Evolutionary conservation across 1,140 invertebrate genomes (phyloP).

Genomic region (Leguminivora glycinivorella): DNA sequence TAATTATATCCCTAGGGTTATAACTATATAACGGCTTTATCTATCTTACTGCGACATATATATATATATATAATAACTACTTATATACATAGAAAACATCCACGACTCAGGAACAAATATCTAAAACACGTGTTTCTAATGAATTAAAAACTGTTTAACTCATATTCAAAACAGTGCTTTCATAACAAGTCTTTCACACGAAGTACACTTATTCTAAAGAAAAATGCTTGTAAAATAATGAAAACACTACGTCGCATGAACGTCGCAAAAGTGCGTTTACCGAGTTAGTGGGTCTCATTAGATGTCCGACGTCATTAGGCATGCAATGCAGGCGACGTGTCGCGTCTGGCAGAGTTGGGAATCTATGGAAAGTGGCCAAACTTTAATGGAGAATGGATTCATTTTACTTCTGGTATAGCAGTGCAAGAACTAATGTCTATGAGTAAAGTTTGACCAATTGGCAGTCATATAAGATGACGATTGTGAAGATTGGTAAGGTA

Average conservation of each 20-base stretch:
- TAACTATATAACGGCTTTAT: too few relatives aligned
- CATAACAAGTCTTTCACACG: neutral
- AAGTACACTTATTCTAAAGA: neutral
- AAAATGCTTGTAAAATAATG: neutral
- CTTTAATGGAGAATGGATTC: neutral
- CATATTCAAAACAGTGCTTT: neutral
- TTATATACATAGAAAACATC: too few relatives aligned
- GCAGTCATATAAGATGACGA: too few relatives aligned
- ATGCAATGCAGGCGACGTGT: constrained; percentile 19
- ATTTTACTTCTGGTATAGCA: neutral
- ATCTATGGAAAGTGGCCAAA: neutral
- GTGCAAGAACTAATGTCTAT: neutral
- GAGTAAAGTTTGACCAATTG: too few relatives aligned
- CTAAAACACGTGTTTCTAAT: neutral
- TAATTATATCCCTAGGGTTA: too few relatives aligned
- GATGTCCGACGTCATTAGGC: constrained; percentile 21
- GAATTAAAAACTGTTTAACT: neutral
- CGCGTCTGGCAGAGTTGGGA: constrained; percentile 5
- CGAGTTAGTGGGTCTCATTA: constrained; percentile 18
- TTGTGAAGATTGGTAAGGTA: too few relatives aligned
- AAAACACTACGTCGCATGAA: neutral
- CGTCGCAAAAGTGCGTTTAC: constrained; percentile 23
- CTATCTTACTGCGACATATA: too few relatives aligned
- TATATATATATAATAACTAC: too few relatives aligned
- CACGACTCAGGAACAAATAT: too few relatives aligned